Evolutionary conservation across 2,888 invertebrate genomes (phyloP).

Genomic region (Calliphora vomitoria): DNA sequence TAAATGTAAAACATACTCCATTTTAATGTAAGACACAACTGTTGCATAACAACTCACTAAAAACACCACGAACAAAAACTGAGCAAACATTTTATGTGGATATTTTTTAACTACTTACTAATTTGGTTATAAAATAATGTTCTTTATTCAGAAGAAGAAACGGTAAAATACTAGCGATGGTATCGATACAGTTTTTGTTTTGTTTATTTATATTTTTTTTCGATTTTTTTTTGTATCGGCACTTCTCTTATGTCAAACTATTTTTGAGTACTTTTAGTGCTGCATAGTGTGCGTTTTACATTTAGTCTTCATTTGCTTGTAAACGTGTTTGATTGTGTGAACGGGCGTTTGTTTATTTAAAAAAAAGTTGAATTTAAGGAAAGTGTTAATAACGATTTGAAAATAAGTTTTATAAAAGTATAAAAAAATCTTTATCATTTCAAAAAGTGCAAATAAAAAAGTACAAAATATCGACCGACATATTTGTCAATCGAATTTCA

Average conservation of each 20-base stretch:
- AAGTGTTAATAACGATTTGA: slow-evolving; percentile 50
- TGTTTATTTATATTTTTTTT: slow-evolving; percentile 39
- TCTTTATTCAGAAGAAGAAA: slow-evolving; percentile 12
- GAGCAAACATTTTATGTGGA: background rate
- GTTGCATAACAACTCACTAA: slow-evolving; percentile 44
- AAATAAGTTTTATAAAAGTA: slow-evolving; percentile 26
- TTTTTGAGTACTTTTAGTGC: slow-evolving; percentile 65
- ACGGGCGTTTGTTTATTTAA: slow-evolving; percentile 61
- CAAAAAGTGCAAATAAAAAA: slow-evolving; percentile 24
- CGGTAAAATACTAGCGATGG: slow-evolving; percentile 1
- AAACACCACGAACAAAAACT: slow-evolving; percentile 32
- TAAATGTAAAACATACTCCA: slow-evolving; percentile 33
- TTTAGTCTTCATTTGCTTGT: slow-evolving; percentile 69
- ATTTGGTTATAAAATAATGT: slow-evolving; percentile 5
- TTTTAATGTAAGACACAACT: slow-evolving; percentile 37
- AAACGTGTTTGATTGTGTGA: slow-evolving; percentile 67
- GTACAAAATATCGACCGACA: background rate
- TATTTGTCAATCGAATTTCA: background rate
- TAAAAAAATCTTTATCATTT: background rate
- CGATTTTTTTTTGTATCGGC: slow-evolving; percentile 26
- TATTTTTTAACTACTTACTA: background rate
- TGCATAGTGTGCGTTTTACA: slow-evolving; percentile 57
- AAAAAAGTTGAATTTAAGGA: slow-evolving; percentile 59
- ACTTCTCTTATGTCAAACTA: slow-evolving; percentile 58
- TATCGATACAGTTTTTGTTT: slow-evolving; percentile 44